These are phyloP conservation scores for Drosophila atroscutellata DNA, from an alignment of 2,888 invertebrate genomes.

Conservation along the genomic window DNA sequence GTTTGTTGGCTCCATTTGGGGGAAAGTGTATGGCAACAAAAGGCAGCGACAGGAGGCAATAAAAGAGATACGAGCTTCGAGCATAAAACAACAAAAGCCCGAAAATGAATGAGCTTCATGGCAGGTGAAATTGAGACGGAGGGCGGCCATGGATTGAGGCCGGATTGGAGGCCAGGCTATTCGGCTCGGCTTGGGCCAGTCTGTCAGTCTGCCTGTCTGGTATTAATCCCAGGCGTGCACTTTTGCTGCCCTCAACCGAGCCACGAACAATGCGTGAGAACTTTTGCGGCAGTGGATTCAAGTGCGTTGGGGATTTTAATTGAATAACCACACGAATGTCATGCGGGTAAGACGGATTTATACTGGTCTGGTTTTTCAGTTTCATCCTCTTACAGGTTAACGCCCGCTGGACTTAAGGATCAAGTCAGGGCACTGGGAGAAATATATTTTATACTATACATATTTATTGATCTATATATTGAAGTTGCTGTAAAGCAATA, in stretches of 20 bases:
- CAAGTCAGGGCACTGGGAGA: not conserved
- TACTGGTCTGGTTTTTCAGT: constrained; percentile 3
- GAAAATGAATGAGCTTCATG: constrained; percentile 62
- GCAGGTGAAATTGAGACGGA: constrained; percentile 23
- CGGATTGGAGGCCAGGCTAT: constrained; percentile 14
- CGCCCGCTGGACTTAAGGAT: not conserved
- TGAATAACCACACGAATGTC: constrained; percentile 65
- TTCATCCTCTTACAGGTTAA: not conserved
- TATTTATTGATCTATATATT: not conserved
- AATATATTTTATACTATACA: not conserved
- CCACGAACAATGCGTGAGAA: constrained; percentile 35
- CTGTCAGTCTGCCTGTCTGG: constrained; percentile 25
- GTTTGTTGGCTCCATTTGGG: constrained; percentile 15
- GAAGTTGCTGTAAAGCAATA: not conserved
- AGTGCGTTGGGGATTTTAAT: constrained; percentile 65
- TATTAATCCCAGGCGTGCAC: constrained; percentile 74
- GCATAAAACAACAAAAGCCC: constrained; percentile 67
- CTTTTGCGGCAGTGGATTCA: constrained; percentile 16
- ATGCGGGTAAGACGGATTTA: constrained; percentile 40
- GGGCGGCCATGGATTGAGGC: constrained; percentile 3
- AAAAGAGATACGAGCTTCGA: constrained; percentile 61
- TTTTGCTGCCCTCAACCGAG: constrained; percentile 45
- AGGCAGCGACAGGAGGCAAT: constrained; percentile 57
- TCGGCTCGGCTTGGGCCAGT: constrained; percentile 1
- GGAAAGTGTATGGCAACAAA: constrained; percentile 47